Base-by-base conservation (phyloP, 2,888 invertebrate species). In the Hoplodrina ambigua region DNA sequence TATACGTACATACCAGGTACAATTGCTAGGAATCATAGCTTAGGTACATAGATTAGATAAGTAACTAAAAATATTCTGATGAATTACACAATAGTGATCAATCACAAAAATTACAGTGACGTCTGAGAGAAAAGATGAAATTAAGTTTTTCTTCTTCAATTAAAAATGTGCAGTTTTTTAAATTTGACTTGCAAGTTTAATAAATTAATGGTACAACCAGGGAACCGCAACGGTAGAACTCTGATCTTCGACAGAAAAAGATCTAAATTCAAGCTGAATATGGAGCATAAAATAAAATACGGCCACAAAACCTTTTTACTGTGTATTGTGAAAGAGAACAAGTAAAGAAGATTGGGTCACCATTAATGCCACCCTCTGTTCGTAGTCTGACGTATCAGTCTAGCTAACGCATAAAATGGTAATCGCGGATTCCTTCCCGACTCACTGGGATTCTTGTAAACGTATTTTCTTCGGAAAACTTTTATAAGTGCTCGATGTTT, bases 381-480 rank as follows among this genome's bases (percentile, higher is more conserved):
- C 85, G 83, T 85, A 81, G 85, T 86, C 85, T 89, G 87, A 88
- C 87, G 83, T 87, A 88, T 86, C 80, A 79, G 72, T 82, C 85
- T 82, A 77, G 86, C 84, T 88, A 89, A 87, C 87, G 83, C 82
- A 88, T 86, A 85, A 87, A 89, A 90, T 90, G 88, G 87, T 88
- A 89, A 89, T 87, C 74, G 72, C 67, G 66, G 73, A 80, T 84
- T 82, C 83, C 70, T 82, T 80, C 77, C 81, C 71, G 65, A 73
- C 59, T 79, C 75, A 72, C 65, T 75, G 77, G 75, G 49, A 80
- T 79, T 81, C 78, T 80, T 80, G 60, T 69, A 67, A 72, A 67
- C 56, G 77, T 82, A 81, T 78, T 80, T 76, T 72, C 63, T 72
- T 69, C 53, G 62, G 70, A 76, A 72, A 78, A 76, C 72, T 83